Base-by-base conservation (phyloP, 2,797 vertebrate species). In the Zenarchopterus dispar region DNA sequence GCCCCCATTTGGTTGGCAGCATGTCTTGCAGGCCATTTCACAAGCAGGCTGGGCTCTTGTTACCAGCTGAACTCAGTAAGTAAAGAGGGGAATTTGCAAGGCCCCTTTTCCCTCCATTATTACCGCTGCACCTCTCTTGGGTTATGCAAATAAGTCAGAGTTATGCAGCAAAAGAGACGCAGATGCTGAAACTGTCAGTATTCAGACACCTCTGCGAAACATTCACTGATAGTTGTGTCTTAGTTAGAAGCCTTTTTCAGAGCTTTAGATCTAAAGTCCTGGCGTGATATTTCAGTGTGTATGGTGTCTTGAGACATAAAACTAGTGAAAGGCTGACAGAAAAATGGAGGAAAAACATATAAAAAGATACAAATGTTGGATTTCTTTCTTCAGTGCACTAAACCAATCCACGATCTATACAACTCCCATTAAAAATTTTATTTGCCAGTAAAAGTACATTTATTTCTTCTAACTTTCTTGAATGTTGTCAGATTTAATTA, bases 1-100 rank as follows among this genome's bases (percentile, higher is more conserved):
- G 89, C 94, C 93, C 89, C 92, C 91, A 52, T 65, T 92, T 87
- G 93, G 89, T 33, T 7, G 22, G 22, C 23, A 2, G 4, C 1
- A 0, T 48, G 69, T 41, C 84, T 83, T 89, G 82, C 88, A 81
- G 66, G 23, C 70, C 50, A 13, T 70, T 67, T 69, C 53, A 15
- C 62, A 50, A 50, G 33, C 45, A 52, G 23, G 61, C 56, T 18
- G 28, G 64, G 72, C 63, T 84, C 68, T 75, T 59, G 69, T 79
- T 82, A 70, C 76, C 65, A 67, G 71, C 75, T 86, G 69, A 85
- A 80, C 64, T 56, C 18, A 6, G n/a, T n/a, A 69, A 61, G 52
- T 81, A 63, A 81, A 77, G 72, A 42, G 58, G 77, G 54, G 61
- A 53, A 76, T 75, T 70, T 49, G 33, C 24, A 53, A 62, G 61